Evolutionary conservation across 2,797 vertebrate species (phyloP).

Genomic region (Erethizon dorsatum): DNA sequence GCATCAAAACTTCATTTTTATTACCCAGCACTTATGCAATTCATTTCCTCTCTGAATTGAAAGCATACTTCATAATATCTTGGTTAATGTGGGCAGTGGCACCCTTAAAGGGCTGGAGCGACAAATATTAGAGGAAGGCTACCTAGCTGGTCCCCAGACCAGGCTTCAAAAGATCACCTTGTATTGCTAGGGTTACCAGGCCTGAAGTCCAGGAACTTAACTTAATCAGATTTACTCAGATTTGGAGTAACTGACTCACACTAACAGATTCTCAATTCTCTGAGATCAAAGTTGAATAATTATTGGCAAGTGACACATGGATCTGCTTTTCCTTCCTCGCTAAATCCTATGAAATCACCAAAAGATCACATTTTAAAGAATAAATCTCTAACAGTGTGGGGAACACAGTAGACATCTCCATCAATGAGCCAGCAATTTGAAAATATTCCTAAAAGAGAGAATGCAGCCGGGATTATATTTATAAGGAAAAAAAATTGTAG

Average conservation of each 20-base stretch:
- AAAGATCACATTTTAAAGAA: constrained; percentile 5
- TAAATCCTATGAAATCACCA: constrained; percentile 9
- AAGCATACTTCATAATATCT: constrained; percentile 62
- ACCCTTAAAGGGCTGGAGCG: constrained; percentile 38
- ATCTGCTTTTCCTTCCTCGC: constrained; percentile 30
- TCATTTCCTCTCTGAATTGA: constrained; percentile 74
- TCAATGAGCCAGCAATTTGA: not conserved
- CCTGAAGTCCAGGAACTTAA: not conserved
- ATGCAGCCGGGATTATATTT: constrained; percentile 23
- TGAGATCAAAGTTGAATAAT: not conserved
- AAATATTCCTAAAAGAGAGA: constrained; percentile 35
- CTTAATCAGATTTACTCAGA: not conserved
- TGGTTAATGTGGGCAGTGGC: constrained; percentile 25
- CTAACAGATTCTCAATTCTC: not conserved
- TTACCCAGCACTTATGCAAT: constrained; percentile 72
- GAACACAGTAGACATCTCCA: not conserved
- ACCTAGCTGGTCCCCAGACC: not conserved
- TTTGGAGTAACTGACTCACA: not conserved
- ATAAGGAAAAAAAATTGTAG: not conserved
- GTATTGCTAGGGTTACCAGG: not conserved
- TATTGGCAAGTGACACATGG: not conserved
- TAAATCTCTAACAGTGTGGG: not conserved
- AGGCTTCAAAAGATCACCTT: not conserved
- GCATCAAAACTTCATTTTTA: constrained; percentile 75
- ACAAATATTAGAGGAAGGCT: not conserved